Base-by-base conservation (phyloP, 2,888 invertebrate genomes). In the Monopis laevigella region DNA sequence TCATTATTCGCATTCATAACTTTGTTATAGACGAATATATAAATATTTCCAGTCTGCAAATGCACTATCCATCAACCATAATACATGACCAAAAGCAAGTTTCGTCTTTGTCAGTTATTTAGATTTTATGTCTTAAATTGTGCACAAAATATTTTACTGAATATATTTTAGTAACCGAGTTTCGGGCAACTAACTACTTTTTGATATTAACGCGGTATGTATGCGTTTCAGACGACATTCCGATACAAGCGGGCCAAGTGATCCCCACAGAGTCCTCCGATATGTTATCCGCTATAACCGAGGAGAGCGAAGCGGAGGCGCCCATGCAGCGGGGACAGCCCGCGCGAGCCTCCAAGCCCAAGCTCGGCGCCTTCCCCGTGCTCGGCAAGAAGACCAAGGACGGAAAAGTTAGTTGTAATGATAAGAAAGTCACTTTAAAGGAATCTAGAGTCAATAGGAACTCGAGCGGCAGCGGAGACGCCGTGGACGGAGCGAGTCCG, bases 201-300 rank as follows among this genome's bases (percentile, higher is more conserved):
- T 7, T 5, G 5, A 21, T 21, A 21, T 21, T n/a, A n/a, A n/a
- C n/a, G n/a, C n/a, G n/a, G 24, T 21, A 8, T 5, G 24, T 8
- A 8, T 21, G 24, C 8, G 11, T 78, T 83, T 42, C 82, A 92
- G 93, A 93, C 82, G 93, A 93, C 71, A 93, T 93, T 74, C 93
- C 93, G 35, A 93, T 93, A 56, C 92, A 92, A 82, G 85, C 85
- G 36, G 85, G 84, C 8, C 87, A 87, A 57, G 85, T 83, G 35
- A 84, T 84, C 43, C 74, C 82, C 7, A 66, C 72, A 3, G 88
- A 87, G 42, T 78, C 80, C 2, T 80, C 81, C 30, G 82, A 82
- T 45, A 71, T 84, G 54, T 70, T 89, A 26, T 83, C 87, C 34
- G 86, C 88, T 0, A 89, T 89, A 50, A 85, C 85, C 1, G 89